phyloP scores from a whole-genome alignment of 2,888 invertebrate species.

The Pristionchus entomophagus region DNA sequence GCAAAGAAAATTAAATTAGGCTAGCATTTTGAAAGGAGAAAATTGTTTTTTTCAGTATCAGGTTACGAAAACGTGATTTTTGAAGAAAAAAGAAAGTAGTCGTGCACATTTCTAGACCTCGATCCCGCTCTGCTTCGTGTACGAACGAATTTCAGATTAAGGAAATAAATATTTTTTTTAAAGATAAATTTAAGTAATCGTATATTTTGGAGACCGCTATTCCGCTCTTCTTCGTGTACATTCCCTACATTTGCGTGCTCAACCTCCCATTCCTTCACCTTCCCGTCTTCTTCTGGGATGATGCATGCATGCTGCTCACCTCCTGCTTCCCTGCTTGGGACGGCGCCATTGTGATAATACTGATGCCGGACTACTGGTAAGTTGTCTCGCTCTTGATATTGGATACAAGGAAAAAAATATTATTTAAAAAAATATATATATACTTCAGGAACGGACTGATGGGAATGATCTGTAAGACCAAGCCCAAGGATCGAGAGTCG shows the following conservation, averaged over 20 bases:
- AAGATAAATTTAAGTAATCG: background rate
- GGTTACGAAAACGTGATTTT: too few relatives aligned
- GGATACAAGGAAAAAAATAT: too few relatives aligned
- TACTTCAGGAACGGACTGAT: background rate
- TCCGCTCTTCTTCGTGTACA: background rate
- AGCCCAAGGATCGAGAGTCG: background rate
- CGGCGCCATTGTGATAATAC: background rate
- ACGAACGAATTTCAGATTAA: too few relatives aligned
- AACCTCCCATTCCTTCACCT: background rate
- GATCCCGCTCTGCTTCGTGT: too few relatives aligned
- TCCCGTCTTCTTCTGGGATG: background rate
- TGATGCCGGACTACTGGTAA: constrained; percentile 1
- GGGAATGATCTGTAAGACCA: background rate
- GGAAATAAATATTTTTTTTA: too few relatives aligned
- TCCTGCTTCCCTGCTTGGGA: constrained; percentile 8
- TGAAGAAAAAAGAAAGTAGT: too few relatives aligned
- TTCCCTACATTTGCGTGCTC: constrained; percentile 4
- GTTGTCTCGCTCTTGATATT: background rate
- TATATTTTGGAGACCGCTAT: background rate
- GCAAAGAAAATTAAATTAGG: too few relatives aligned
- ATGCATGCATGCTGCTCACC: background rate
- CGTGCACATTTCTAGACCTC: too few relatives aligned
- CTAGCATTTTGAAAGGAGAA: too few relatives aligned
- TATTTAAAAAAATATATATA: background rate
- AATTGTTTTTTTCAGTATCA: too few relatives aligned